Percentiles rank a stretch among this genome's conserved stretches.
Evolutionary conservation across 1,140 invertebrate species (phyloP).

Genomic region (Aphis gossypii): DNA sequence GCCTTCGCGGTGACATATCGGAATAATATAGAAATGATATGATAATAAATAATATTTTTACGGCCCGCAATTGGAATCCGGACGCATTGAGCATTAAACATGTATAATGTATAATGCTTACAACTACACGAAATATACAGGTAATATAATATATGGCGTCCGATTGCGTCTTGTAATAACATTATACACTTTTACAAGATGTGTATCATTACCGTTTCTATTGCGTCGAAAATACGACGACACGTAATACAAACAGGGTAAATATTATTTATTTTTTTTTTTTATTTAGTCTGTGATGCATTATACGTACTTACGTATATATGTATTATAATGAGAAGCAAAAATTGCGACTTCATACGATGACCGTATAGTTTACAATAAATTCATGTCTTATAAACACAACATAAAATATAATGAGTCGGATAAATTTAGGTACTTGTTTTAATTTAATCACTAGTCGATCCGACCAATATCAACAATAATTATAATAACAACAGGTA

Average conservation of each 20-base stretch:
- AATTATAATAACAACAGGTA: background rate
- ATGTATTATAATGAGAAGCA: background rate
- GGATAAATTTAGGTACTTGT: background rate
- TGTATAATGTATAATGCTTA: too few species aligned
- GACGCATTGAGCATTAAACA: background rate
- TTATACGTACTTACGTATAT: background rate
- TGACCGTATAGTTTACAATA: too few species aligned
- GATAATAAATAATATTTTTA: constrained; percentile 8
- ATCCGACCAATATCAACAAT: background rate
- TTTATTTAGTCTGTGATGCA: background rate
- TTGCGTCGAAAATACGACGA: background rate
- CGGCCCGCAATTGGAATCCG: background rate
- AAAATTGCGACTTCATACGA: background rate
- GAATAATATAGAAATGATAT: background rate
- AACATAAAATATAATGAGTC: background rate
- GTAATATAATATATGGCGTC: background rate
- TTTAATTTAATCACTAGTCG: background rate
- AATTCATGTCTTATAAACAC: background rate
- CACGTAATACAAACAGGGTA: background rate
- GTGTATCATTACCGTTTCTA: too few species aligned
- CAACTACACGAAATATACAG: background rate
- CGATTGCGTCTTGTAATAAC: background rate
- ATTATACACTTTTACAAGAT: background rate
- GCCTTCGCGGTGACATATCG: background rate
- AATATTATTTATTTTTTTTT: background rate